A percentile compares a stretch with the other conserved stretches of the same genome.
These are phyloP conservation scores for Drosophila recens DNA, from an alignment of 2,888 invertebrate genomes.

Conservation along the genomic window DNA sequence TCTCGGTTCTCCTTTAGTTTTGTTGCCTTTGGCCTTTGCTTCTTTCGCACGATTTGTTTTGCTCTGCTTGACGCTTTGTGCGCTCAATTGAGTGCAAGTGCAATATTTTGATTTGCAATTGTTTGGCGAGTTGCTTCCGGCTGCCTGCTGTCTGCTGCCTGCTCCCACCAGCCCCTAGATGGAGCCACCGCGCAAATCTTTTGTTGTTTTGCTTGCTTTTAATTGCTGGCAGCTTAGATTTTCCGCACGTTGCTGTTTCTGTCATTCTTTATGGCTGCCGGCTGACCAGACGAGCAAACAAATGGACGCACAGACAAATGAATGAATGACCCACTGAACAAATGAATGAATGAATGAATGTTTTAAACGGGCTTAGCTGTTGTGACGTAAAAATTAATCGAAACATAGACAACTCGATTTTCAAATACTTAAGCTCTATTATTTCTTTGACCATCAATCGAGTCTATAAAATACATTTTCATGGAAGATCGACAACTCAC, in stretches of 20 bases:
- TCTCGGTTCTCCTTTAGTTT: neutral
- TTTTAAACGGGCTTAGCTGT: neutral
- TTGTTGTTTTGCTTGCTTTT: slow-evolving; percentile 39
- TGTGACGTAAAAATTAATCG: too few relatives aligned
- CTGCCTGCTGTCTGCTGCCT: slow-evolving; percentile 15
- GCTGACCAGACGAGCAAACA: slow-evolving; percentile 4
- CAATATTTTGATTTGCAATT: slow-evolving; percentile 77
- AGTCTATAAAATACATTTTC: too few relatives aligned
- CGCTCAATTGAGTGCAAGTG: slow-evolving; percentile 73
- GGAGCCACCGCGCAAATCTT: slow-evolving; percentile 13
- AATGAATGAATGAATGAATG: neutral
- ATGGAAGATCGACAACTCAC: too few relatives aligned
- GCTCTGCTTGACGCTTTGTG: slow-evolving; percentile 50
- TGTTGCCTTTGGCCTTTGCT: slow-evolving; percentile 30
- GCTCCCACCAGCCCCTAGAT: slow-evolving; percentile 5
- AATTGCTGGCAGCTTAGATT: slow-evolving; percentile 49
- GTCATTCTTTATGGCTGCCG: slow-evolving; percentile 38
- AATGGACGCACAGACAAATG: neutral
- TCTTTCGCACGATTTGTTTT: slow-evolving; percentile 70
- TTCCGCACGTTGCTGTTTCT: slow-evolving; percentile 17
- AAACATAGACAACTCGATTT: too few relatives aligned
- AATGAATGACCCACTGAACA: slow-evolving; percentile 6
- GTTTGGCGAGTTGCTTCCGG: slow-evolving; percentile 55
- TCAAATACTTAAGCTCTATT: too few relatives aligned
- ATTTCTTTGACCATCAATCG: too few relatives aligned